Conservation (phyloP, 1,140 invertebrate species). For the Epicauta chinensis region DNA sequence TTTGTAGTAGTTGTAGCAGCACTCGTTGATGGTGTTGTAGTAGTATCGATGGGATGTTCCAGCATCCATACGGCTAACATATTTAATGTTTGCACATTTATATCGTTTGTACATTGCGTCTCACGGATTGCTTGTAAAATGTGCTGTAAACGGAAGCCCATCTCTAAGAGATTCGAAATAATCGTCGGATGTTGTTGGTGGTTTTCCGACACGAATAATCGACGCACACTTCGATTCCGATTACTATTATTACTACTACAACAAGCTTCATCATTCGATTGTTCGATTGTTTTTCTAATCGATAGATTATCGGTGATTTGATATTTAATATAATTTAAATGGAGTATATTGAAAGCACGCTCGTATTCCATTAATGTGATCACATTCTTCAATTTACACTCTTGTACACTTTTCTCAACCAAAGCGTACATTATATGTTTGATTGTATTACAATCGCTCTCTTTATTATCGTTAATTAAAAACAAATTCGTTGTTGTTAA, state of each 20-base stretch:
- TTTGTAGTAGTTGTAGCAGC: not conserved
- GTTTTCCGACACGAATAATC: not conserved
- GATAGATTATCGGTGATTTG: constrained; percentile 35
- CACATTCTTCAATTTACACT: constrained; percentile 43
- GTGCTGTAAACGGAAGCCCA: constrained; percentile 57
- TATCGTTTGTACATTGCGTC: constrained; percentile 45
- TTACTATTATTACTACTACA: not conserved
- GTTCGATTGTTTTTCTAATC: not conserved
- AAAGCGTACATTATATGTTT: constrained; percentile 36
- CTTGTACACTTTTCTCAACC: constrained; percentile 46
- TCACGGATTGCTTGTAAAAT: constrained; percentile 54
- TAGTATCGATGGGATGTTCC: constrained; percentile 48
- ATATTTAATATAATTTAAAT: constrained; percentile 45
- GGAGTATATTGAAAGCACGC: constrained; percentile 50
- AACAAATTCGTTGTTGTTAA: constrained; percentile 48
- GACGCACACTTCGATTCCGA: not conserved
- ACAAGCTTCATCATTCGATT: not conserved
- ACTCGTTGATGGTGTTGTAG: no score
- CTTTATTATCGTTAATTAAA: constrained; percentile 33
- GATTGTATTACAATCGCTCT: constrained; percentile 18
- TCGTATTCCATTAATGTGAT: constrained; percentile 49
- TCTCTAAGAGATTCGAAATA: constrained; percentile 51
- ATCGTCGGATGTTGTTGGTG: no score
- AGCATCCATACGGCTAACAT: constrained; percentile 63
- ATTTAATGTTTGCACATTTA: constrained; percentile 52